Evolutionary conservation across 2,113 vertebrate genomes (phyloP).

Genomic region (Hymenochirus boettgeri): DNA sequence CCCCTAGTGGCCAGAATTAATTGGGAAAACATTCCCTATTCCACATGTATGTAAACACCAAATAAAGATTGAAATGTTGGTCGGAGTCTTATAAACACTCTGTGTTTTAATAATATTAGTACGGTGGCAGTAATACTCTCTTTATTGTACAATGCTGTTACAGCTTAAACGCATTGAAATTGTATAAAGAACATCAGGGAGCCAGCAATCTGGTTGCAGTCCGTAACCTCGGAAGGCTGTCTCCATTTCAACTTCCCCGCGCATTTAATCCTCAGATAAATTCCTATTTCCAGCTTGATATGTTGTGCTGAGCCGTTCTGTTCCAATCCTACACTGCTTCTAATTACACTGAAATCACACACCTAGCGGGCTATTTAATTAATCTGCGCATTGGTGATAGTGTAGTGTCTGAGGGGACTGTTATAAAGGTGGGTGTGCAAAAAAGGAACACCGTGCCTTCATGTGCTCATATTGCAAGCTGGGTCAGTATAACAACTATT

Average conservation of each 20-base stretch:
- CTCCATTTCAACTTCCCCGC: neutral
- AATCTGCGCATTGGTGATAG: too few relatives aligned
- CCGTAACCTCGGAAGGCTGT: too few relatives aligned
- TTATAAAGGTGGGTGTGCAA: too few relatives aligned
- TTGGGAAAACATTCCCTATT: too few relatives aligned
- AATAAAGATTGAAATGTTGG: too few relatives aligned
- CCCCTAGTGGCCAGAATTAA: neutral
- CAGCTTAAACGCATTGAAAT: neutral
- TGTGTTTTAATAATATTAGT: neutral
- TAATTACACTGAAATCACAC: conserved; percentile 24
- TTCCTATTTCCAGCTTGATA: conserved; percentile 5
- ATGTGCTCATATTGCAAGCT: too few relatives aligned
- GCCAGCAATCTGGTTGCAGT: too few relatives aligned
- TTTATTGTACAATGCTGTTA: neutral
- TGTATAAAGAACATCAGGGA: too few relatives aligned
- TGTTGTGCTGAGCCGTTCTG: neutral
- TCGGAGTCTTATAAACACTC: neutral
- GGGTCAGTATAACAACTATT: too few relatives aligned
- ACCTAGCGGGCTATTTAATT: neutral
- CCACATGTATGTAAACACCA: too few relatives aligned
- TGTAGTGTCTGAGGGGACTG: too few relatives aligned
- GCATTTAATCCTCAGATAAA: neutral
- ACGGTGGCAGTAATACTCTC: neutral
- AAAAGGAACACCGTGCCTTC: neutral
- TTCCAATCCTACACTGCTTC: neutral